Evolutionary conservation across 2,797 vertebrate species (phyloP), one percentile per base, ranked within the genome.

Genomic region (Champsocephalus gunnari): DNA sequence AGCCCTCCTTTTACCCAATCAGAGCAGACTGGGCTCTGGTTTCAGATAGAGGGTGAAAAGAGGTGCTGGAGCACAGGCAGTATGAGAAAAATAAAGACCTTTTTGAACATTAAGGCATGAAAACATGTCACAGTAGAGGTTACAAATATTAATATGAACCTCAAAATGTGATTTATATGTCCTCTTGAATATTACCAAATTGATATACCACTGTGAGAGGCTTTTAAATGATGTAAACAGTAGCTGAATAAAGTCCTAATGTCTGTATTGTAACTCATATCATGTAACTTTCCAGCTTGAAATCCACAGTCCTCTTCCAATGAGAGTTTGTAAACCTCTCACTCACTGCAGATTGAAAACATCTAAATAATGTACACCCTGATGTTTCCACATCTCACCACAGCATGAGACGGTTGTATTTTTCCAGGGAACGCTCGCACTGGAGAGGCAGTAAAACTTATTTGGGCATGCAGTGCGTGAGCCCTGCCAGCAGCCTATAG

Each of bases 311-410:
- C 53, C 61, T 82, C 79, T 78, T 88, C 74, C 86, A 89, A 13
- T 28, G 71, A 77, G 82, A 79, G 79, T 86, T 90, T 79, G 87
- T 89, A 89, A 91, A 92, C 87, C 83, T 88, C 78, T 81, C 80
- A 63, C 83, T 85, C 59, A 51, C 65, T 75, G 82, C 78, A 87
- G 84, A 88, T 89, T 86, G 73, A 68, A 81, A 71, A 84, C 8
- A 73, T 83, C 85, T 78, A 74, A 82, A 73, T 88, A 87, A 79
- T 77, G 48, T 77, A 82, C 85, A 71, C 82, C 64, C 78, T 58
- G 73, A 82, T 86, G 82, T 91, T 90, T 92, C 88, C 89, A 92
- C 86, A 76, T 87, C 78, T 84, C 65, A 72, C 86, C 84, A 60
- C 86, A 82, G 87, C 80, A 28, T 81, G 83, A 76, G 83, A 64